Evolutionary conservation across 2,888 invertebrate genomes (phyloP), one percentile per base, ranked within the genome.

Genomic region (Macrosoma leucophasiata): DNA sequence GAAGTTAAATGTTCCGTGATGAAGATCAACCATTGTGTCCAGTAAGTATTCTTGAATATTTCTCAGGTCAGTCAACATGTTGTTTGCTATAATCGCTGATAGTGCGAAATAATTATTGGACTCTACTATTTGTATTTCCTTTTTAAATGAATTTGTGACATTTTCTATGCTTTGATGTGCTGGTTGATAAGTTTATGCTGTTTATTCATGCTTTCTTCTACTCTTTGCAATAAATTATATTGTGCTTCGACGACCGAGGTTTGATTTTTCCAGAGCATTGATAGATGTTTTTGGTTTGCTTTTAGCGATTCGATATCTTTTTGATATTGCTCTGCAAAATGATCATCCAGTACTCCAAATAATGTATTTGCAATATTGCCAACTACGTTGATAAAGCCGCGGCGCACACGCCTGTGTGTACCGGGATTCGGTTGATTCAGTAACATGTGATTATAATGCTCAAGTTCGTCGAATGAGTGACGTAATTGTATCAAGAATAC

Each of bases 201-300:
- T 11, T 21, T 21, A 11, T 11, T 21, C 21, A 21, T 21, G 2
- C 10, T 21, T 6, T 21, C 21, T 21, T 45, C 36, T 1, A 26
- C 34, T 15, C 41, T 13, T 32, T 35, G 36, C 2, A 46, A 3
- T 8, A 45, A 8, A 19, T 43, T 48, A 14, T 37, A 39, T 11
- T 48, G 41, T 0, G 44, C 25, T 21, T 47, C 44, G n/a, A 47
- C 31, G 4, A 48, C 14, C 0, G 47, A 42, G 3, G 47, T 48
- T 27, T 48, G 47, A 27, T 44, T 41, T 24, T 28, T 36, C 44
- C 38, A 44, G 5, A 41, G 8, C 14, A 14, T 6, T 2, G 10
- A 4, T 13, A 39, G 21, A 23, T 38, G 36, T 7, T 25, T 19
- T 13, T 45, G 26, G 23, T 42, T 38, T 3, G 33, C 9, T 7